A percentile compares a stretch with the other conserved stretches of the same genome.
Conservation (phyloP, 2,797 vertebrate species). For the Neopelma chrysocephalum region DNA sequence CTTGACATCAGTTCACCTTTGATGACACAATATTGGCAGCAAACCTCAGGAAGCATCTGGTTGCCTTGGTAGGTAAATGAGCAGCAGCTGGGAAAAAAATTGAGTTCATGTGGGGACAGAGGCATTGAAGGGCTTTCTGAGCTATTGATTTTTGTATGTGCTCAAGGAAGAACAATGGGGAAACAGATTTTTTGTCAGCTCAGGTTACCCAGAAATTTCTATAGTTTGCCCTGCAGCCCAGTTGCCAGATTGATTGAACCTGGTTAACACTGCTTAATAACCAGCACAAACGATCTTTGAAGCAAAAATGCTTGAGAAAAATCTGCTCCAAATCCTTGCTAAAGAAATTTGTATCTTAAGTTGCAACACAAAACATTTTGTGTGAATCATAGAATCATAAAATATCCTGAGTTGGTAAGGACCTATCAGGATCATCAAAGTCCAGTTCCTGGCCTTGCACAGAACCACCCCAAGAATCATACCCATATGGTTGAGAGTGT, state of each 20-base stretch:
- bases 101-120: constrained; percentile 12
- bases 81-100: constrained; percentile 32
- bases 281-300: not conserved
- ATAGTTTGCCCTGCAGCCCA: not conserved
- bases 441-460: not conserved
- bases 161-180: not conserved
- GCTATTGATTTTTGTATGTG: constrained; percentile 26
- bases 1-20: constrained; percentile 23
- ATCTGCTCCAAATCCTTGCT: not conserved
- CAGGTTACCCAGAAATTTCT: constrained; percentile 10
- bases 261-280: not conserved
- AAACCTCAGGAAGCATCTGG: constrained; percentile 30
- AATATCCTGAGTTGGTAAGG: not conserved
- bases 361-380: not conserved
- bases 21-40: not conserved
- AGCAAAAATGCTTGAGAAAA: not conserved
- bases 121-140: constrained; percentile 19
- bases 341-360: not conserved
- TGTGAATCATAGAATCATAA: not conserved
- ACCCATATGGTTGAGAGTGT: not conserved
- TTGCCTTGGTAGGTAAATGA: constrained; percentile 41
- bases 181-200: constrained; percentile 24
- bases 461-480: not conserved
- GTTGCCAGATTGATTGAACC: not conserved
- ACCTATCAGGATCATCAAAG: not conserved